These are phyloP conservation scores for Linyphia triangularis DNA, from an alignment of 2,888 invertebrate genomes.

Conservation along the genomic window DNA sequence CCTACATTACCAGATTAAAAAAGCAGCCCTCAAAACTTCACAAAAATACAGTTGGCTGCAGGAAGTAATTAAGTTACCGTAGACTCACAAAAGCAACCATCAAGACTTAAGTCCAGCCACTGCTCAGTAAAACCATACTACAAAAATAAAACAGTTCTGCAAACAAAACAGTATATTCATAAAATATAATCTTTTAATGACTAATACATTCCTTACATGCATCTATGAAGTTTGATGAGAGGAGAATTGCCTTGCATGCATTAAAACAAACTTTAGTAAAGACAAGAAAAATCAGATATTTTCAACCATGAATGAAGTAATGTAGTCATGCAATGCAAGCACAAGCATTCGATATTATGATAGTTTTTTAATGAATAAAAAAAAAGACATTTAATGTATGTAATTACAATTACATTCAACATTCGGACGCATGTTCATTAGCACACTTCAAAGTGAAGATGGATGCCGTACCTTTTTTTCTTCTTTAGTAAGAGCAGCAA, in stretches of 20 bases:
- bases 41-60: no score
- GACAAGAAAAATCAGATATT: background rate
- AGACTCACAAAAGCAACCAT: background rate
- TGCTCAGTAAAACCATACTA: background rate
- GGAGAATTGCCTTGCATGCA: slow-evolving; percentile 7
- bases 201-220: background rate
- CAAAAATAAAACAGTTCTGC: background rate
- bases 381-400: slow-evolving; percentile 15
- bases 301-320: background rate
- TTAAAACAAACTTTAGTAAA: background rate
- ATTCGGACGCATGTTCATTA: slow-evolving; percentile 54
- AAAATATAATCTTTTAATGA: background rate
- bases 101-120: background rate
- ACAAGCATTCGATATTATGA: background rate
- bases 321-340: slow-evolving; percentile 21
- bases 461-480: slow-evolving; percentile 72
- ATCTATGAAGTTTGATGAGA: background rate
- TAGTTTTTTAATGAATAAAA: slow-evolving; percentile 15
- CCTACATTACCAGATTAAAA: no score
- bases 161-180: background rate
- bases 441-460: slow-evolving; percentile 66
- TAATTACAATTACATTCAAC: slow-evolving; percentile 62
- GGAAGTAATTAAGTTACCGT: background rate
- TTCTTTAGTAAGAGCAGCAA: slow-evolving; percentile 69
- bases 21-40: no score